Evolutionary conservation across 1,140 invertebrate species (phyloP).

Genomic region (Plectrocnemia conspersa): DNA sequence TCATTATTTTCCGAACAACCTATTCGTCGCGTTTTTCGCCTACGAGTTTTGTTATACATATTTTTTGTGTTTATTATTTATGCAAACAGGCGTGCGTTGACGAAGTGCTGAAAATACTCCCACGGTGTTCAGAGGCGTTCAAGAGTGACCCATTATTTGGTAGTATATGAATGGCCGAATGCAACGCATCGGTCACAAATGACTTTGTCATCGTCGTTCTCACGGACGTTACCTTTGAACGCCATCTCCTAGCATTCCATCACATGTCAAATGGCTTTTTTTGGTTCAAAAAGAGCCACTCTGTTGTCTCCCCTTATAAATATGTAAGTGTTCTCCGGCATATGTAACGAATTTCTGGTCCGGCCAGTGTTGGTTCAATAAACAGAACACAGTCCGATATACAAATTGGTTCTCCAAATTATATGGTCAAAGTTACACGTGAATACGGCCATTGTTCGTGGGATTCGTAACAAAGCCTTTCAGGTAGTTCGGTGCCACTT

Average conservation of each 20-base stretch:
- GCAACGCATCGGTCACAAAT: constrained; percentile 18
- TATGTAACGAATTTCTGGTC: constrained; percentile 26
- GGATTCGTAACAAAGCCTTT: constrained; percentile 23
- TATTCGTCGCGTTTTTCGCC: too few species aligned
- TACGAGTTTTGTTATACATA: too few species aligned
- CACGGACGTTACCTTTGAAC: constrained; percentile 15
- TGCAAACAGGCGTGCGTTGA: too few species aligned
- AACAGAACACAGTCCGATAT: constrained; percentile 25
- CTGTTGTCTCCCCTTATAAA: constrained; percentile 15
- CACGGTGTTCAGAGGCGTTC: too few species aligned
- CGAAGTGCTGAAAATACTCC: too few species aligned
- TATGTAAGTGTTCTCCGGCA: constrained; percentile 20
- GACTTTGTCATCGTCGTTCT: constrained; percentile 14
- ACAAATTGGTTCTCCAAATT: constrained; percentile 33
- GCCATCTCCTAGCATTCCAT: constrained; percentile 20
- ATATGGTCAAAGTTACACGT: constrained; percentile 22
- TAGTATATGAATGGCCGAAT: too few species aligned
- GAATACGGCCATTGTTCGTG: constrained; percentile 26
- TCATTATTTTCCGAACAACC: too few species aligned
- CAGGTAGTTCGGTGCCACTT: constrained; percentile 25
- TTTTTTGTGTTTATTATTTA: too few species aligned
- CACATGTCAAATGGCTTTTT: constrained; percentile 22
- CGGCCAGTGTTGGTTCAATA: constrained; percentile 30
- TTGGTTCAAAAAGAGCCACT: constrained; percentile 14
- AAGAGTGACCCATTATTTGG: too few species aligned